Conservation (phyloP, 1,140 invertebrate genomes). For the Odontomachus brunneus region DNA sequence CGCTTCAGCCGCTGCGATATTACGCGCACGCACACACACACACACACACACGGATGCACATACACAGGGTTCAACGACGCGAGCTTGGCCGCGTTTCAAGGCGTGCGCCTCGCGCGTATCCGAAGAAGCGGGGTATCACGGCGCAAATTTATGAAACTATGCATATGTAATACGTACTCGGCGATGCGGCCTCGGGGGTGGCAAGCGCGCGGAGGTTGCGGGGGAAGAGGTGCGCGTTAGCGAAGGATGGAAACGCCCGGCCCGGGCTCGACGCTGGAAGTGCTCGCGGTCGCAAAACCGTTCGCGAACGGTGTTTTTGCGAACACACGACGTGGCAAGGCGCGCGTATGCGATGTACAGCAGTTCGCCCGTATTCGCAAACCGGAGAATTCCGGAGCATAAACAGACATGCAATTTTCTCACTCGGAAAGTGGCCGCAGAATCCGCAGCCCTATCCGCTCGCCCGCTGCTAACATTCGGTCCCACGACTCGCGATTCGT, state of each 20-base stretch:
- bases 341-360: constrained; percentile 4
- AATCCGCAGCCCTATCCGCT: constrained; percentile 4
- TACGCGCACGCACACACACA: neutral
- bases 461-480: too few species aligned
- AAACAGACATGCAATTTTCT: constrained; percentile 63
- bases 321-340: neutral
- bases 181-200: neutral
- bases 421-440: constrained; percentile 39
- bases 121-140: constrained; percentile 60
- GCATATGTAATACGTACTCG: constrained; percentile 76
- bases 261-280: too few species aligned
- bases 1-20: constrained; percentile 50
- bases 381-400: constrained; percentile 49
- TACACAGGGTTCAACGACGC: neutral
- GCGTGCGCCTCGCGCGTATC: constrained; percentile 28
- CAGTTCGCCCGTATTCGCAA: constrained; percentile 11
- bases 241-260: too few species aligned
- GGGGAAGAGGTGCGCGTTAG: constrained; percentile 29
- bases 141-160: constrained; percentile 78
- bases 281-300: constrained; percentile 41
- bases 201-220: neutral
- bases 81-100: constrained; percentile 54
- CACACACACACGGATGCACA: too few species aligned
- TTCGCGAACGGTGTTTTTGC: constrained; percentile 43
- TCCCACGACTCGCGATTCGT: neutral